A percentile compares a stretch with the other conserved stretches of the same genome.
Conservation (phyloP, 2,888 invertebrate genomes). For the Hyposoter didymator region DNA sequence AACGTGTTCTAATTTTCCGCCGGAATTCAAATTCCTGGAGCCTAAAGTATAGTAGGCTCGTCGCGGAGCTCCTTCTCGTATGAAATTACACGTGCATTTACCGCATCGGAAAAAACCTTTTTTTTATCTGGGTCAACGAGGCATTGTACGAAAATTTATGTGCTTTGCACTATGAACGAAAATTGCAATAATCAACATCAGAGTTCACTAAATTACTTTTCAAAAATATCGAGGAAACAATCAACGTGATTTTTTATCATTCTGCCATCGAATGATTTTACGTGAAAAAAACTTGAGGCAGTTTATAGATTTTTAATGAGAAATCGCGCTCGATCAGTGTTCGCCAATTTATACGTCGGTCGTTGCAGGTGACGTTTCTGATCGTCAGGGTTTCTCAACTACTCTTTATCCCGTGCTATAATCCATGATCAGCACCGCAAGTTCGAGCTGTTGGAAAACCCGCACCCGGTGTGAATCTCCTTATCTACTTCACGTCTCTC, state of each 20-base stretch:
- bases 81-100: constrained; percentile 19
- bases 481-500: constrained; percentile 10
- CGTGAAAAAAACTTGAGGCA: not conserved
- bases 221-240: not conserved
- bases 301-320: not conserved
- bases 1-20: constrained; percentile 66
- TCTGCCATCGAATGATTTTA: not conserved
- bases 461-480: constrained; percentile 21
- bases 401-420: not conserved
- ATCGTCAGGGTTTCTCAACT: not conserved
- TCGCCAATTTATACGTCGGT: not conserved
- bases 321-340: not conserved
- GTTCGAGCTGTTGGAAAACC: constrained; percentile 54
- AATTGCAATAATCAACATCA: not conserved
- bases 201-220: not conserved
- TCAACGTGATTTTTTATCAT: not conserved
- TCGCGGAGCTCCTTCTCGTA: constrained; percentile 37
- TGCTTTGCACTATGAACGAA: not conserved
- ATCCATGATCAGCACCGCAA: constrained; percentile 50
- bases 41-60: constrained; percentile 41
- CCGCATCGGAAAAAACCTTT: constrained; percentile 25
- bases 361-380: not conserved
- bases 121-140: constrained; percentile 40
- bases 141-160: constrained; percentile 1
- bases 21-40: constrained; percentile 51